Base-by-base conservation (phyloP, 2,888 invertebrate species). In the Cybosia mesomella region DNA sequence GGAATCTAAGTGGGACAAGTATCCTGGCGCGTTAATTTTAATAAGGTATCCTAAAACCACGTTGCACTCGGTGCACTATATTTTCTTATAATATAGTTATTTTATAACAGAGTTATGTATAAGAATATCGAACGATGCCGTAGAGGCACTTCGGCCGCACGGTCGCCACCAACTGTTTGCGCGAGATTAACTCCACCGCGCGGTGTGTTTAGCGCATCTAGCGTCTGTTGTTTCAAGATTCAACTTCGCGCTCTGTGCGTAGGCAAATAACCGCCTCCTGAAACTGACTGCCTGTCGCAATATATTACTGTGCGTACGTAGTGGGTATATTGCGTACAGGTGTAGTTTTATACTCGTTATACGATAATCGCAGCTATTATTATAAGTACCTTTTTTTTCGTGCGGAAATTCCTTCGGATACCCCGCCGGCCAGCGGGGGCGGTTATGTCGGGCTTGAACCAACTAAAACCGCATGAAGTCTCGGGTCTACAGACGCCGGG, bases 201-300 rank as follows among this genome's bases (percentile, higher is more conserved):
- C 13, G 24, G 2, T 22, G 2, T 1, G 55, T 24, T 21, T 10
- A n/a, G 9, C 53, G 32, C 54, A 22, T 63, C 34, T 53, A 15
- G 22, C 53, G 21, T 62, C 15, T 36, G 62, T 54, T 54, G 62
- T 54, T 34, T 53, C 55, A 55, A 55, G 15, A 55, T 15, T 49
- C n/a, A 43, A 43, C 60, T 18, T 34, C 62, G 34, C 34, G 15
- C 54, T 34, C 22, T n/a, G 34, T 54, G 53, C 34, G 28, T 36
- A 54, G 34, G 21, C 62, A 63, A 63, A 63, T 36, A 54, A 63
- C 21, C 5, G 22, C 13, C 62, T 62, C 32, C 53, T 53, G 53
- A 32, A 34, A 55, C 22, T 55, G 55, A 11, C 13, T 11, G 13
- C 11, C 7, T 5, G 24, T 22, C 55, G 49, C 49, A 49, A 49